phyloP scores from a whole-genome alignment of 1,140 invertebrate genomes.

The Hycleus cichorii region DNA sequence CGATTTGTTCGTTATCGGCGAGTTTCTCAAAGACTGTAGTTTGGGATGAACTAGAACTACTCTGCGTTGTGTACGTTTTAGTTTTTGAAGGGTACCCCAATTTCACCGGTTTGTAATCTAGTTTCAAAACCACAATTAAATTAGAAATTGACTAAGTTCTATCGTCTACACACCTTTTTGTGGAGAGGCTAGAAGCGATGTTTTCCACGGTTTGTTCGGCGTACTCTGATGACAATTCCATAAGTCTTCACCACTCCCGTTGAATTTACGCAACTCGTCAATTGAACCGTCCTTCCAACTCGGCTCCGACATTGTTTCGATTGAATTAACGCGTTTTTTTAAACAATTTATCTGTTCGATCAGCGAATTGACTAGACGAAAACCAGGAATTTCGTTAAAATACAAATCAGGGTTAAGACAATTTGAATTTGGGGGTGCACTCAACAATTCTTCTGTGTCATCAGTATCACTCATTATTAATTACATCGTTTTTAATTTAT shows the following conservation, averaged over 20 bases:
- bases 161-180: too few species aligned
- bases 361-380: slow-evolving; percentile 47
- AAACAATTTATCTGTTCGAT: slow-evolving; percentile 54
- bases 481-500: not conserved
- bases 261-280: slow-evolving; percentile 16
- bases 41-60: slow-evolving; percentile 5
- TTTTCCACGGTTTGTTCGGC: too few species aligned
- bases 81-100: too few species aligned
- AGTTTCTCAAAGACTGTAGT: slow-evolving; percentile 24
- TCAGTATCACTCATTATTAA: slow-evolving; percentile 69
- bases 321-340: slow-evolving; percentile 48
- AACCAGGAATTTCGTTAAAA: slow-evolving; percentile 30
- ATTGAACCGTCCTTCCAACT: slow-evolving; percentile 15
- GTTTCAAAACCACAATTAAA: too few species aligned
- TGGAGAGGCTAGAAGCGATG: too few species aligned
- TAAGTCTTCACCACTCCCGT: not conserved
- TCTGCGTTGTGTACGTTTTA: too few species aligned
- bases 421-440: slow-evolving; percentile 69
- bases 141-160: too few species aligned
- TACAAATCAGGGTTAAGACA: slow-evolving; percentile 34
- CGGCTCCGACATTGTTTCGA: slow-evolving; percentile 33
- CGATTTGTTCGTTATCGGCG: not conserved
- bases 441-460: slow-evolving; percentile 69
- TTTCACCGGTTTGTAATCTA: too few species aligned
- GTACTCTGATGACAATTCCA: too few species aligned